These are phyloP conservation scores for Lomographa bimaculata DNA, from an alignment of 2,888 invertebrate species.

Conservation along the genomic window DNA sequence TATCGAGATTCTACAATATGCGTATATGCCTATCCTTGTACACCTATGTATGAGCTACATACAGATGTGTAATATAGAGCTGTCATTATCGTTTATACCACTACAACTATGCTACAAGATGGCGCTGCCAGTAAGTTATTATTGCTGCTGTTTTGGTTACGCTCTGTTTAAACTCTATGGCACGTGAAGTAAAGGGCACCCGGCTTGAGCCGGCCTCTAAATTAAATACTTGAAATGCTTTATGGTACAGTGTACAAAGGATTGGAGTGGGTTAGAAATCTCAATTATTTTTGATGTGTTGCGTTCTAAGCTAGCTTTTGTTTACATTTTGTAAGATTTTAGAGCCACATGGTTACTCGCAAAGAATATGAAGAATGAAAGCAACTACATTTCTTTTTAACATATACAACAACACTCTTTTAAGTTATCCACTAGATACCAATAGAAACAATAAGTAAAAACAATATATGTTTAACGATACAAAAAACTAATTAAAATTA, in stretches of 20 bases:
- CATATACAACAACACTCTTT: too few relatives aligned
- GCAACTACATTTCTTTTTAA: too few relatives aligned
- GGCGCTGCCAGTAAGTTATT: conserved; percentile 44
- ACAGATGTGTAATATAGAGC: conserved; percentile 12
- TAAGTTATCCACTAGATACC: too few relatives aligned
- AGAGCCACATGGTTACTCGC: too few relatives aligned
- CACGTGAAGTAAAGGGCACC: conserved; percentile 37
- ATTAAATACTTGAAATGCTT: conserved; percentile 25
- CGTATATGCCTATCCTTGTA: conserved; percentile 1
- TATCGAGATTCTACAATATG: conserved; percentile 12
- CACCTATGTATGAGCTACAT: neutral
- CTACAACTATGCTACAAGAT: conserved; percentile 38
- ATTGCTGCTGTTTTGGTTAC: conserved; percentile 42
- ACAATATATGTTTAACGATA: too few relatives aligned
- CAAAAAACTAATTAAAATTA: too few relatives aligned
- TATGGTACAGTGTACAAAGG: conserved; percentile 9
- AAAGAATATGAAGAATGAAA: too few relatives aligned
- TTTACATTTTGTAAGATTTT: too few relatives aligned
- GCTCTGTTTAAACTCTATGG: conserved; percentile 40
- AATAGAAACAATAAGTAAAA: too few relatives aligned
- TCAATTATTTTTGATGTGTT: conserved; percentile 4
- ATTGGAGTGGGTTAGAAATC: conserved; percentile 2
- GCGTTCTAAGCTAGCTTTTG: neutral
- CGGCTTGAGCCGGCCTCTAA: conserved; percentile 9
- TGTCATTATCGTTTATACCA: conserved; percentile 38